phyloP scores from a whole-genome alignment of 2,888 invertebrate species.

The Camponotus fellah region DNA sequence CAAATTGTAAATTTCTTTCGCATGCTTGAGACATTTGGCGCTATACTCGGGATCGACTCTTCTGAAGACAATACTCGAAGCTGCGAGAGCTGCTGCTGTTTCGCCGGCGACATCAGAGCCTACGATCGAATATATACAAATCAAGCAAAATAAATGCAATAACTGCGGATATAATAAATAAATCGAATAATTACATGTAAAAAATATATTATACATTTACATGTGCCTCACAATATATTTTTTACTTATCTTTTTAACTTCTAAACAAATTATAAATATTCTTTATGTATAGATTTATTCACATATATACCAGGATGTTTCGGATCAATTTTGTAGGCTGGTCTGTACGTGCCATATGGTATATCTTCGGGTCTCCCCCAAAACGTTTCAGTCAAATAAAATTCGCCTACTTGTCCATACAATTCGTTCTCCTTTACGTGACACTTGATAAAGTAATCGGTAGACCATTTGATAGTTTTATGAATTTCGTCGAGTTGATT shows the following conservation, averaged over 20 bases:
- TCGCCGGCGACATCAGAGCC: slow-evolving; percentile 89
- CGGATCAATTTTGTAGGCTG: slow-evolving; percentile 88
- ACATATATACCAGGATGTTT: slow-evolving; percentile 86
- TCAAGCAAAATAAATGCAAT: slow-evolving; percentile 8
- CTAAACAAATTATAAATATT: neutral
- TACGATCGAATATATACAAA: slow-evolving; percentile 53
- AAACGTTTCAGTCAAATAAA: slow-evolving; percentile 87
- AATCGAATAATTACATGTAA: too few relatives aligned
- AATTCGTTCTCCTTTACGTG: slow-evolving; percentile 87
- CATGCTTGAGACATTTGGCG: slow-evolving; percentile 85
- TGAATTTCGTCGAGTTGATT: slow-evolving; percentile 86
- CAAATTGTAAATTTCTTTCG: slow-evolving; percentile 87
- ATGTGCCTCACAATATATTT: neutral
- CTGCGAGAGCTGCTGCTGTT: slow-evolving; percentile 88
- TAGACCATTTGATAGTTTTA: slow-evolving; percentile 87
- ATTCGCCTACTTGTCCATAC: slow-evolving; percentile 88
- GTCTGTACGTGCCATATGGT: slow-evolving; percentile 86
- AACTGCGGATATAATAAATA: too few relatives aligned
- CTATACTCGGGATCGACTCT: slow-evolving; percentile 86
- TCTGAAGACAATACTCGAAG: slow-evolving; percentile 87
- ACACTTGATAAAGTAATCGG: slow-evolving; percentile 89
- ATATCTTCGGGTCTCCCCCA: slow-evolving; percentile 90
- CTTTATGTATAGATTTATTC: neutral
- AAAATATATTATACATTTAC: neutral
- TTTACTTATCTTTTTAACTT: neutral